phyloP scores from a whole-genome alignment of 1,140 invertebrate genomes.

The Pseudobourletiella spinata region DNA sequence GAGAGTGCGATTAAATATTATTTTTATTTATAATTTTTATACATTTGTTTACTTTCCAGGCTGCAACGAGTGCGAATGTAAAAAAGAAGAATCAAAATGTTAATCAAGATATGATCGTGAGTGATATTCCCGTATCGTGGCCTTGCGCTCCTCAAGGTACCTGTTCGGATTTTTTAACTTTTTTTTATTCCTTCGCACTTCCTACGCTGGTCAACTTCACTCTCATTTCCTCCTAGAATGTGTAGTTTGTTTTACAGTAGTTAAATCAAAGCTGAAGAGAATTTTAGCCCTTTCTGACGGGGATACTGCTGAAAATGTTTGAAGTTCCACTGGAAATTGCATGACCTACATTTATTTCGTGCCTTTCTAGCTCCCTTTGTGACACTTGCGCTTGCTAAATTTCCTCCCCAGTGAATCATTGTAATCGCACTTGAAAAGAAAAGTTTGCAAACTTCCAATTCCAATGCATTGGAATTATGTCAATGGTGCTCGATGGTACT shows the following conservation, averaged over 20 bases:
- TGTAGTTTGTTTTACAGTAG: neutral
- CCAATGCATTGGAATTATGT: too few relatives aligned
- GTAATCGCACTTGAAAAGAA: too few relatives aligned
- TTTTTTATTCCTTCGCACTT: neutral
- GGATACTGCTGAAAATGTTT: too few relatives aligned
- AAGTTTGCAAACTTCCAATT: too few relatives aligned
- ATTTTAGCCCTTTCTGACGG: neutral
- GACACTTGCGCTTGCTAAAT: too few relatives aligned
- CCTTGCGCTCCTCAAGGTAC: constrained; percentile 8
- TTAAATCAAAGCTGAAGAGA: neutral
- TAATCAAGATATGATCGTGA: neutral
- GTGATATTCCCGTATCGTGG: neutral
- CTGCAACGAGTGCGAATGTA: neutral
- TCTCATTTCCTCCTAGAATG: too few relatives aligned
- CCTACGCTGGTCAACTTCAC: too few relatives aligned
- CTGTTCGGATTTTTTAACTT: neutral
- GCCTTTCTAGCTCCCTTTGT: too few relatives aligned
- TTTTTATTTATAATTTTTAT: neutral
- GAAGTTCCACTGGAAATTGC: too few relatives aligned
- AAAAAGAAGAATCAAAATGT: constrained; percentile 3
- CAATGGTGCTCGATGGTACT: too few relatives aligned
- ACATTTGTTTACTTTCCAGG: neutral
- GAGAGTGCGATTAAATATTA: neutral
- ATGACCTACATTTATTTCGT: too few relatives aligned
- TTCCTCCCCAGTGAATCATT: too few relatives aligned